phyloP scores from a whole-genome alignment of 2,888 invertebrate genomes.

The Eutolmus rufibarbis region DNA sequence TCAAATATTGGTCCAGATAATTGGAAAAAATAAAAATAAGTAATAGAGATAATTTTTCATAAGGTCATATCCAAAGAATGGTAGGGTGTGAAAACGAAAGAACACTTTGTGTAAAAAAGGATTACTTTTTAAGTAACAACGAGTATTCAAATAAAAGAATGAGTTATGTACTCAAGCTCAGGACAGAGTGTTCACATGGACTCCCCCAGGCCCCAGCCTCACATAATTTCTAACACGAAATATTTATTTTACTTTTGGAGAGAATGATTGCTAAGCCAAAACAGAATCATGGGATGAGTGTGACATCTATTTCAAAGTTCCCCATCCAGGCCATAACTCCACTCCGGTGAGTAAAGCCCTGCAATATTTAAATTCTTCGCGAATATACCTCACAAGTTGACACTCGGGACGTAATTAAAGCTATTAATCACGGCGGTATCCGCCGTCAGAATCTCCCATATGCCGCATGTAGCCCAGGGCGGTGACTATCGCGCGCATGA shows the following conservation, averaged over 20 bases:
- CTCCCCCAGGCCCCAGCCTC: neutral
- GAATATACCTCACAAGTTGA: constrained; percentile 26
- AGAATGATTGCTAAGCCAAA: neutral
- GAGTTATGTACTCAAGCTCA: neutral
- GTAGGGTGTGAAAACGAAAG: too few species aligned
- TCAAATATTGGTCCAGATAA: too few species aligned
- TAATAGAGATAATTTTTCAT: too few species aligned
- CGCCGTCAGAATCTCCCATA: constrained; percentile 1
- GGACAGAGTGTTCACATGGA: neutral
- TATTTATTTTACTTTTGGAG: neutral
- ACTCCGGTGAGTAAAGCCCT: neutral
- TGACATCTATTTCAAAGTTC: neutral
- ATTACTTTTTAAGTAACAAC: neutral
- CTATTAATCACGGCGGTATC: constrained; percentile 32
- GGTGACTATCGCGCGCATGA: constrained; percentile 1
- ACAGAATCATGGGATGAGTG: neutral
- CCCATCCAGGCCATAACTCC: neutral
- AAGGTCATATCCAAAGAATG: too few species aligned
- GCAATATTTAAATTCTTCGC: constrained; percentile 26
- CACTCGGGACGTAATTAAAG: constrained; percentile 33
- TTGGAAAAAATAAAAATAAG: too few species aligned
- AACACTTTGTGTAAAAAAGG: too few species aligned
- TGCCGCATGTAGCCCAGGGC: neutral
- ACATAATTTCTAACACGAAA: neutral
- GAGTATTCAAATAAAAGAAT: neutral